Conservation (phyloP, 1,140 invertebrate species). For the Halictus rubicundus region DNA sequence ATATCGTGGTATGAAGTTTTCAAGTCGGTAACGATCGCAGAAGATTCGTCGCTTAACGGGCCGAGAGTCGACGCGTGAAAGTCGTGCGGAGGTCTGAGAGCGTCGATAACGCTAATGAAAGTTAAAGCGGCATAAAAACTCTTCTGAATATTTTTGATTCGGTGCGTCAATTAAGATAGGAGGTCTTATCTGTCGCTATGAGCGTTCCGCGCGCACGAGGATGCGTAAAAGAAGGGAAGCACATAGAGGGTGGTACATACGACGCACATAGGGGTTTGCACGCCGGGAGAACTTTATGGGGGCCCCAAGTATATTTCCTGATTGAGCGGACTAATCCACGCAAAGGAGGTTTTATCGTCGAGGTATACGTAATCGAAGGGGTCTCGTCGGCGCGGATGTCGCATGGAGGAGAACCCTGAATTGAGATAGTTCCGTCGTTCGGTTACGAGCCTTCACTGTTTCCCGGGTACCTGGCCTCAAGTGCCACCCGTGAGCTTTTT, state of each 20-base stretch:
- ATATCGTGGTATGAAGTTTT: no score
- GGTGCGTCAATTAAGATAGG: conserved; percentile 37
- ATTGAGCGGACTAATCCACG: conserved; percentile 77
- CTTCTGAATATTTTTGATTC: conserved; percentile 16
- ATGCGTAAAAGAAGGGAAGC: conserved; percentile 50
- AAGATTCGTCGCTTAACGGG: background rate
- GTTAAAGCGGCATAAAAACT: conserved; percentile 25
- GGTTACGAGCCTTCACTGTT: background rate
- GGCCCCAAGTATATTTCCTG: conserved; percentile 75
- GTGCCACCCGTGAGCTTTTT: no score
- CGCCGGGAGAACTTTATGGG: conserved; percentile 69
- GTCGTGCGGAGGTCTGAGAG: background rate
- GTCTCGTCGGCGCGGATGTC: conserved; percentile 42
- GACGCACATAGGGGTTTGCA: conserved; percentile 61
- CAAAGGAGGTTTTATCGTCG: conserved; percentile 76
- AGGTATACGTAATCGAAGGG: conserved; percentile 73
- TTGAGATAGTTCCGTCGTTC: background rate
- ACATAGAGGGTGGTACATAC: conserved; percentile 57
- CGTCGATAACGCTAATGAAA: conserved; percentile 19
- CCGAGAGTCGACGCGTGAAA: background rate
- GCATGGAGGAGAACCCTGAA: conserved; percentile 11
- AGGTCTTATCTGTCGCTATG: conserved; percentile 49
- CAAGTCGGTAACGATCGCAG: background rate
- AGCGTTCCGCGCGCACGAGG: conserved; percentile 9
- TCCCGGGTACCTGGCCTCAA: background rate